A percentile compares a stretch with the other conserved stretches of the same genome.
Evolutionary conservation across 2,113 vertebrate genomes (phyloP).

Genomic region (Halcyon malimbica): DNA sequence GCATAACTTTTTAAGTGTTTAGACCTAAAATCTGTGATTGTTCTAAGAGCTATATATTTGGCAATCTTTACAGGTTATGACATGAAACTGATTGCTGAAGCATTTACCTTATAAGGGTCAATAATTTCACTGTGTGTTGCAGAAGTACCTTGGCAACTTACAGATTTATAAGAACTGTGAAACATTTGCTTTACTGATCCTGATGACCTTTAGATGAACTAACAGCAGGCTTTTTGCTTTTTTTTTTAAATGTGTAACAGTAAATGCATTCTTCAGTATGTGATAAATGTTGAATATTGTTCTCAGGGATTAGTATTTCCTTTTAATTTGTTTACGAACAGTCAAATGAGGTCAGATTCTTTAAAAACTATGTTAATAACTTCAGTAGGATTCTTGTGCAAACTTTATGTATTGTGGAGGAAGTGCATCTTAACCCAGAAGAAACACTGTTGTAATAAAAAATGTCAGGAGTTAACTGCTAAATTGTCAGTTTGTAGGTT

Average conservation of each 20-base stretch:
- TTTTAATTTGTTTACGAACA: neutral
- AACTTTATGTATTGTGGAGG: neutral
- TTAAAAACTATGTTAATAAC: neutral
- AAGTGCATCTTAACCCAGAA: neutral
- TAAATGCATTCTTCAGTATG: neutral
- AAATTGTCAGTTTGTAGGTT: neutral
- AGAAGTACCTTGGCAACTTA: neutral
- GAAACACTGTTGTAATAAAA: neutral
- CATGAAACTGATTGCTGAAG: neutral
- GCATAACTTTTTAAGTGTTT: neutral
- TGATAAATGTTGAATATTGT: neutral
- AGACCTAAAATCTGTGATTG: neutral
- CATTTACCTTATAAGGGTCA: neutral
- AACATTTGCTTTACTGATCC: neutral
- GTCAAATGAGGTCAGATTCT: neutral
- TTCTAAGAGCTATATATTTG: neutral
- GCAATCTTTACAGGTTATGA: neutral
- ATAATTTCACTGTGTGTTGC: neutral
- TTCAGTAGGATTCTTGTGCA: neutral
- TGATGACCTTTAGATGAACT: neutral
- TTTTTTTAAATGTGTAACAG: neutral
- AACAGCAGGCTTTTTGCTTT: neutral
- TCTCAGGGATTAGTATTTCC: neutral
- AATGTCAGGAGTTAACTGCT: neutral
- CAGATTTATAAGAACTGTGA: neutral